phyloP scores from a whole-genome alignment of 2,888 invertebrate genomes.

The Suillia variegata region DNA sequence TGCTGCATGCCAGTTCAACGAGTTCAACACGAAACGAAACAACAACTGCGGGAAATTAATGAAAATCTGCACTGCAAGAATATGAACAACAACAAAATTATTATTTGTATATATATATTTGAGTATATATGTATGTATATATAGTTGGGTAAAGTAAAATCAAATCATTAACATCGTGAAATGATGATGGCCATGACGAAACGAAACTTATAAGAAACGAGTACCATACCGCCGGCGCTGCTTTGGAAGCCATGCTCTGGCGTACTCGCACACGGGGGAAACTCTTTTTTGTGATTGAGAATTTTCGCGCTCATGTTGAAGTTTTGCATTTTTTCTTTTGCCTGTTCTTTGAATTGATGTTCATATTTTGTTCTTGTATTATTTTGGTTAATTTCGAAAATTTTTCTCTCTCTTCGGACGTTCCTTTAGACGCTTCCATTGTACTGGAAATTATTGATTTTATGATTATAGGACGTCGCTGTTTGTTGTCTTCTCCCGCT shows the following conservation, averaged over 20 bases:
- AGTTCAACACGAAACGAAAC: neutral
- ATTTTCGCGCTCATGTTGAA: conserved; percentile 1
- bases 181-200: conserved; percentile 17
- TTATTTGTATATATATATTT: too few species aligned
- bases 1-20: conserved; percentile 1
- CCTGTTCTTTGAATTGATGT: too few species aligned
- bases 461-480: neutral
- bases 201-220: too few species aligned
- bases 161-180: conserved; percentile 14
- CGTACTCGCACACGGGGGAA: conserved; percentile 9
- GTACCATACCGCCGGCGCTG: neutral
- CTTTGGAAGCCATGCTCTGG: too few species aligned
- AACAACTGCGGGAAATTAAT: conserved; percentile 20
- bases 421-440: neutral
- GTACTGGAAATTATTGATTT: neutral
- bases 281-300: conserved; percentile 13
- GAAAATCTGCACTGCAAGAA: conserved; percentile 13
- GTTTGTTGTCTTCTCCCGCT: too few species aligned
- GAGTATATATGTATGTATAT: too few species aligned
- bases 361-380: too few species aligned
- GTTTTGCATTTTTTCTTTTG: too few species aligned
- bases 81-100: neutral
- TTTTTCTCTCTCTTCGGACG: too few species aligned
- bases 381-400: too few species aligned
- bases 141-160: neutral